Evolutionary conservation across 2,797 vertebrate genomes (phyloP).

Genomic region (Eospalax fontanierii): DNA sequence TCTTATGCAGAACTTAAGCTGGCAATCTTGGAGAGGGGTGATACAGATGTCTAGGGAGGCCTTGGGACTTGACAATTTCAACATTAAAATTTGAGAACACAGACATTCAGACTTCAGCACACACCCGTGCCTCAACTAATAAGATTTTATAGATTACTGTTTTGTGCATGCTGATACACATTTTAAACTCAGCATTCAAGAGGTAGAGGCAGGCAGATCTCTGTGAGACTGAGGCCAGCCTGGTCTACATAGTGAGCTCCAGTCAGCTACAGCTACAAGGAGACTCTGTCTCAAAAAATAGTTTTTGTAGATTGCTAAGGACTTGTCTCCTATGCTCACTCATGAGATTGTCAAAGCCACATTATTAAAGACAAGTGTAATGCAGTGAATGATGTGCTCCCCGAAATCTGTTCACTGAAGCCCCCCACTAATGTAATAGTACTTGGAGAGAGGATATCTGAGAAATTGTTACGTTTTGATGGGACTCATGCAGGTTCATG

Average conservation of each 20-base stretch:
- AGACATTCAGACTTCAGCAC: neutral
- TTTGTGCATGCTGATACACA: no score
- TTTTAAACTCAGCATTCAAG: no score
- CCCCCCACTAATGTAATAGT: neutral
- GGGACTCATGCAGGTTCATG: no score
- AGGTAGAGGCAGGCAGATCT: no score
- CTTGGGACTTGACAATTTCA: neutral
- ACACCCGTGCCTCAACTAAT: neutral
- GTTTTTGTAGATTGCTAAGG: neutral
- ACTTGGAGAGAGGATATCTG: neutral
- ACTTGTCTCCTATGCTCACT: neutral
- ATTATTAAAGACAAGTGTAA: neutral
- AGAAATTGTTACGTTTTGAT: neutral
- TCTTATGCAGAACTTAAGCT: no score
- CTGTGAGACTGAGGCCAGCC: no score
- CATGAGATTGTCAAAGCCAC: neutral
- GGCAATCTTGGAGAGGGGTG: no score
- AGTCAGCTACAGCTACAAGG: no score
- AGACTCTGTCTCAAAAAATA: no score
- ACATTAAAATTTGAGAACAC: neutral
- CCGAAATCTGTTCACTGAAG: neutral
- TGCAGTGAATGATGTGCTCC: neutral
- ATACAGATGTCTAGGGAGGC: neutral
- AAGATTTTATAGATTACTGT: neutral
- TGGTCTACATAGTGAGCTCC: no score